These are phyloP conservation scores for Apistogramma diplotaenia DNA, from an alignment of 2,113 vertebrate genomes.

Conservation along the genomic window DNA sequence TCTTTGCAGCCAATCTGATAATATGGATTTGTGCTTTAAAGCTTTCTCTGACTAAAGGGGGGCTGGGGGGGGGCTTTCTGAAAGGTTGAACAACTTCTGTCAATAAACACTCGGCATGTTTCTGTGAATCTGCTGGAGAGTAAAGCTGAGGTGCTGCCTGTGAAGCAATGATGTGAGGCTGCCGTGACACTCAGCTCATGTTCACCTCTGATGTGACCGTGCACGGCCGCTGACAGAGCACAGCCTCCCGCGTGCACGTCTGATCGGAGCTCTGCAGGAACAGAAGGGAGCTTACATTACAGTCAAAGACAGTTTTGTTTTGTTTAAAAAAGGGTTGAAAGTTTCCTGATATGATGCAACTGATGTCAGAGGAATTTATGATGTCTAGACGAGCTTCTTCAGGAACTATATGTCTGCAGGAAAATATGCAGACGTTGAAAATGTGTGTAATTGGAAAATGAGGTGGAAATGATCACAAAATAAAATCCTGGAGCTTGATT, in stretches of 20 bases:
- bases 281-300: no score
- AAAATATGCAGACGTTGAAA: slow-evolving; percentile 61
- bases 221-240: slow-evolving; percentile 26
- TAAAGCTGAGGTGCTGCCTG: slow-evolving; percentile 15
- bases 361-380: slow-evolving; percentile 49
- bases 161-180: neutral
- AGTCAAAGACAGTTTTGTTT: slow-evolving; percentile 11
- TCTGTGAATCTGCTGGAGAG: slow-evolving; percentile 24
- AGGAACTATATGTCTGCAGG: slow-evolving; percentile 35
- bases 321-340: slow-evolving; percentile 10
- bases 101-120: slow-evolving; percentile 30
- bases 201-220: slow-evolving; percentile 35
- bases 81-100: slow-evolving; percentile 51
- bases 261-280: slow-evolving; percentile 10
- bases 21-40: slow-evolving; percentile 44
- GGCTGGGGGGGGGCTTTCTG: no score
- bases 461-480: slow-evolving; percentile 67
- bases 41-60: neutral
- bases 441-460: slow-evolving; percentile 61
- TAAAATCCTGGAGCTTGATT: slow-evolving; percentile 44
- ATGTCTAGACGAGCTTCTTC: slow-evolving; percentile 65
- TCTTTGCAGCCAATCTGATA: slow-evolving; percentile 63
- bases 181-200: slow-evolving; percentile 11
- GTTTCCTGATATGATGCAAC: slow-evolving; percentile 42
- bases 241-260: slow-evolving; percentile 4